These are phyloP conservation scores for Heterochromis multidens DNA, from an alignment of 2,113 vertebrate species.

Conservation along the genomic window DNA sequence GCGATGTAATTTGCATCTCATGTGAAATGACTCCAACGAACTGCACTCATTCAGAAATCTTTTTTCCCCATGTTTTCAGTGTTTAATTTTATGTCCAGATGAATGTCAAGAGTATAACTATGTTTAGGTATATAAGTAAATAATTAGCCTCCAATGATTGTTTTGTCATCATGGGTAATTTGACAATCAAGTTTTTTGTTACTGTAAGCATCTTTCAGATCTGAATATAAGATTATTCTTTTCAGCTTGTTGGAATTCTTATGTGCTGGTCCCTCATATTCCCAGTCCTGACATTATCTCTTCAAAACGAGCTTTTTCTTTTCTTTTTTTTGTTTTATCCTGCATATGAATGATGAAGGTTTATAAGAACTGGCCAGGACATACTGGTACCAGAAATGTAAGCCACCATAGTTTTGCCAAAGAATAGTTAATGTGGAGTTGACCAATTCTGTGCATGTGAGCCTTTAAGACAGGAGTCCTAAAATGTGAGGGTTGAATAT, in stretches of 20 bases:
- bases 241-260: neutral
- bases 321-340: too few species aligned
- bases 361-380: neutral
- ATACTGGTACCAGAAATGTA: neutral
- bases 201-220: neutral
- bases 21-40: constrained; percentile 84
- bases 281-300: neutral
- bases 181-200: constrained; percentile 7
- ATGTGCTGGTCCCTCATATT: neutral
- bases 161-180: neutral
- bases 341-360: neutral
- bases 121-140: constrained; percentile 4
- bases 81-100: constrained; percentile 56
- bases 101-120: neutral
- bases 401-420: neutral
- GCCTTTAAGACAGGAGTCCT: neutral
- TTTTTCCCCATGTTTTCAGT: constrained; percentile 51
- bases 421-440: neutral
- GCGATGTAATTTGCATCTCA: constrained; percentile 87
- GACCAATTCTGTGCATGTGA: neutral
- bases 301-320: neutral
- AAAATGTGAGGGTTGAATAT: neutral
- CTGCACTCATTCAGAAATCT: constrained; percentile 76
- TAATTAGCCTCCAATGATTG: neutral
- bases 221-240: neutral